Evolutionary conservation across 2,888 invertebrate genomes (phyloP), one percentile per base, ranked within the genome.

Genomic region (Drymonia ruficornis): DNA sequence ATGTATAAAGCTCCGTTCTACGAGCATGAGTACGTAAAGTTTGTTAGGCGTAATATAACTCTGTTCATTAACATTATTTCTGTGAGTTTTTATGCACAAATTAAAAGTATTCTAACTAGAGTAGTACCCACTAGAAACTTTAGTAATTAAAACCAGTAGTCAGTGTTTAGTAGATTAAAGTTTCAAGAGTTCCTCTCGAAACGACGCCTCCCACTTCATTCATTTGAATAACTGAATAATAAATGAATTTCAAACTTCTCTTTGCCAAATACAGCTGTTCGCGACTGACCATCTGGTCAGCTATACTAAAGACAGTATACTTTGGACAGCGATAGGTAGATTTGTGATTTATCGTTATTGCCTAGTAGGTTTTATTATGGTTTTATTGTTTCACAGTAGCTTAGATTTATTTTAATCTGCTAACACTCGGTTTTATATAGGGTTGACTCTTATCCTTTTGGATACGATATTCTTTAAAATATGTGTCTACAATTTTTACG

Each of bases 161-260:
- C 43, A 12, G 18, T 8, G 18, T 13, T 43, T 19, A 43, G 19
- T 43, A 19, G 19, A 19, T 16, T 12, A 19, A 40, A 40, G 19
- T 19, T 19, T 43, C 19, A 43, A 43, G 19, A 16, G 43, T 12
- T 18, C 11, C 16, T 55, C 40, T 40, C 29, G 52, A 49, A 62
- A 51, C 55, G 56, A 64, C 44, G 34, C 49, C 65, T 70, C 70
- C 70, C 65, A 70, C 70, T 60, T 57, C 28, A 16, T 51, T 52
- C 18, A 69, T 69, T 69, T 70, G 61, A 70, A 70, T 70, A 67
- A 63, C 56, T 57, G 53, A 61, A 59, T 57, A 66, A 60, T 66
- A 65, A 65, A 69, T 55, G 56, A 48, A 52, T 59, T 48, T 62
- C 50, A 50, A 56, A 55, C 48, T 53, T 56, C 63, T 53, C 44